Conservation (phyloP, 2,888 invertebrate genomes). For the Diaperis boleti region DNA sequence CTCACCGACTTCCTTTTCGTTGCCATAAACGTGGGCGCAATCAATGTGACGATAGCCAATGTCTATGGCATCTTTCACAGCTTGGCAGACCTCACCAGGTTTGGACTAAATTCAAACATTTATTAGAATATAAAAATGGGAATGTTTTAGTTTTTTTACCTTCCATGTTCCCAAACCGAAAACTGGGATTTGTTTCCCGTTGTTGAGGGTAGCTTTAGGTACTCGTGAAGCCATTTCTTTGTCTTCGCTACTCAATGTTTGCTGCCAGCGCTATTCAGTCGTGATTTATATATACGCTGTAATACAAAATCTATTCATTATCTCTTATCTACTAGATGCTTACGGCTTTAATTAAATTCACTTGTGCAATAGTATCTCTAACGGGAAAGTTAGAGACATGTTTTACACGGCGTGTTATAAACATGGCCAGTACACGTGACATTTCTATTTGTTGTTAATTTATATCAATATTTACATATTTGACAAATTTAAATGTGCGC, state of each 20-base stretch:
- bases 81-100: constrained; percentile 74
- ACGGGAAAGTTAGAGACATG: no score
- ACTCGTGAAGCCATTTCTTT: constrained; percentile 29
- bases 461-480: no score
- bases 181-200: constrained; percentile 30
- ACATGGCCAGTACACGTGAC: no score
- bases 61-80: constrained; percentile 79
- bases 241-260: neutral
- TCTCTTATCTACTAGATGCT: constrained; percentile 20
- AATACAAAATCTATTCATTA: constrained; percentile 6
- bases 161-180: constrained; percentile 39
- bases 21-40: constrained; percentile 78
- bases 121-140: neutral
- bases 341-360: constrained; percentile 21
- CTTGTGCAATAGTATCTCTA: constrained; percentile 9
- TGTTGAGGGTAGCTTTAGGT: constrained; percentile 30
- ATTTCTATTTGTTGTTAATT: no score
- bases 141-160: constrained; percentile 12
- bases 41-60: constrained; percentile 84
- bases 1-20: constrained; percentile 78
- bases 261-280: neutral
- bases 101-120: constrained; percentile 69
- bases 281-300: constrained; percentile 12
- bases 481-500: no score
- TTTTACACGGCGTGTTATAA: no score